Conservation (phyloP, 2,113 vertebrate species). For the Trichomycterus rosablanca region DNA sequence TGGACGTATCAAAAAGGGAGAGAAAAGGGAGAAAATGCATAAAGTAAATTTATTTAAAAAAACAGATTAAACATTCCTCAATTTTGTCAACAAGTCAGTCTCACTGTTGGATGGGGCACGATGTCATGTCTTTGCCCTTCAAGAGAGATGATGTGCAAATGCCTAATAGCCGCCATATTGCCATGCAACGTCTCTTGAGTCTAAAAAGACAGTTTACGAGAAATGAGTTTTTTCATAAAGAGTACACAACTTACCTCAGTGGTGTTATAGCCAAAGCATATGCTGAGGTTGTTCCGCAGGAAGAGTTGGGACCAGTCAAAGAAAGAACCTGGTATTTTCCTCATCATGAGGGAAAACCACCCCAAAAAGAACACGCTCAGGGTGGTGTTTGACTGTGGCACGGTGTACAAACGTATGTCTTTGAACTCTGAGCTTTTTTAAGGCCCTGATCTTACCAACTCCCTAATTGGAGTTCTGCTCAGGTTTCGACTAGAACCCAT, state of each 20-base stretch:
- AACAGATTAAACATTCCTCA: too few relatives aligned
- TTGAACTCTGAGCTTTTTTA: constrained; percentile 2
- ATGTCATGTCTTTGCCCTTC: constrained; percentile 8
- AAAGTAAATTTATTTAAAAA: too few relatives aligned
- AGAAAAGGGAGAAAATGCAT: too few relatives aligned
- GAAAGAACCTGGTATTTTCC: constrained; percentile 6
- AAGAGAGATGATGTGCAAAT: background rate
- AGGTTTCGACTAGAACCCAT: constrained; percentile 25
- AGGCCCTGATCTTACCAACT: constrained; percentile 32
- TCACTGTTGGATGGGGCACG: constrained; percentile 18
- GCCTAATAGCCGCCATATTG: constrained; percentile 24
- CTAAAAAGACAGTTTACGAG: background rate
- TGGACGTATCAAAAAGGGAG: too few relatives aligned
- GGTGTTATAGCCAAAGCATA: background rate
- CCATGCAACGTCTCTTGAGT: constrained; percentile 5
- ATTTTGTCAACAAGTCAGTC: too few relatives aligned
- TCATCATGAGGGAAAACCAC: background rate
- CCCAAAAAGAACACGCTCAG: background rate
- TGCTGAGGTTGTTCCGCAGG: background rate
- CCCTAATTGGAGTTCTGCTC: constrained; percentile 15
- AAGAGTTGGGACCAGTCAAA: background rate
- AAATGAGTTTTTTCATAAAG: background rate
- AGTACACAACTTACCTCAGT: background rate
- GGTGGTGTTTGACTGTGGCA: constrained; percentile 1
- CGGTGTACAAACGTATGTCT: background rate